Evolutionary conservation across 2,113 vertebrate genomes (phyloP), one percentile per base, ranked within the genome.

Genomic region (Grallaria varia): DNA sequence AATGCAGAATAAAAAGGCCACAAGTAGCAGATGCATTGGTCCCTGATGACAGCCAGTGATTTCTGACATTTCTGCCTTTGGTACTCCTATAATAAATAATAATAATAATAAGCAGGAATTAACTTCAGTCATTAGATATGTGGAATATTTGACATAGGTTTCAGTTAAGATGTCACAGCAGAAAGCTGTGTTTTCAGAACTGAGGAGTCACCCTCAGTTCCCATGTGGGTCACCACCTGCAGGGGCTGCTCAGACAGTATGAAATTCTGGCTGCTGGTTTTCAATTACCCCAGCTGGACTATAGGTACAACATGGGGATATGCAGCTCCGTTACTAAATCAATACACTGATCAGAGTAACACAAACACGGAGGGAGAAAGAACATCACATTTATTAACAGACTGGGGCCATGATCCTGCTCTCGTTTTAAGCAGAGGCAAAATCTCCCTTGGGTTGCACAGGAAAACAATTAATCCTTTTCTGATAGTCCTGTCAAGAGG

Each of bases 391-490:
- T 78, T 78, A 66, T 9, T 69, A 96, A 85, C 33, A 58, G 69
- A 59, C 63, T 30, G n/a, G 45, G 45, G 62, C 45, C 40, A 73
- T 39, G 91, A 89, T 87, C 87, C 67, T 1, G 8, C 78, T 94
- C 74, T 79, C 2, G 0, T 83, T 97, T 91, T 67, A 88, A 89
- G 24, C 42, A 77, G 50, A 39, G 47, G 53, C 80, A 91, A 91
- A 88, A 52, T 73, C 72, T 93, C 84, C 87, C 87, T 22, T 23
- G 78, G 55, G 87, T 71, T 94, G 67, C 67, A 77, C 0, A 5
- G 87, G 45, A 93, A 80, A 89, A 91, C 89, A 91, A 95, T 95
- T 85, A 87, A 97, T 93, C 78, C 93, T 91, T 79, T 93, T 82
- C 80, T 82, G 94, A 95, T 72, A 89, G 71, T 76, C 78, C 74